phyloP scores from a whole-genome alignment of 2,888 invertebrate genomes.

The Acronicta leporina region DNA sequence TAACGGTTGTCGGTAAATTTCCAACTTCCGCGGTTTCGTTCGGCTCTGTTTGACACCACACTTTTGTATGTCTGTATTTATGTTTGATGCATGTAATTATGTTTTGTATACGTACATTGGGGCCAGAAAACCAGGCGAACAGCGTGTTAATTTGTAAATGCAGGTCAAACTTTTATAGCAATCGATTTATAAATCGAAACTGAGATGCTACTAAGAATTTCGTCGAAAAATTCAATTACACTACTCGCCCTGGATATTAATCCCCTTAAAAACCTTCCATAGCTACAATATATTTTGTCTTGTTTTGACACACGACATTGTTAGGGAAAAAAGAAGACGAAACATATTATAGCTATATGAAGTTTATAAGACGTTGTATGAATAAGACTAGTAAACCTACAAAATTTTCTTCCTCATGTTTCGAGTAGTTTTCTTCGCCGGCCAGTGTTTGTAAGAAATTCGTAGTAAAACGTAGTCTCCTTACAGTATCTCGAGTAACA shows the following conservation, averaged over 20 bases:
- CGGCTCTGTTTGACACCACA: conserved; percentile 75
- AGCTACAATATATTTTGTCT: no score
- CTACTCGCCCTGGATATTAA: no score
- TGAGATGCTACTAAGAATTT: no score
- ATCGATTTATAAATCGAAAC: conserved; percentile 30
- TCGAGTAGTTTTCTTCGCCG: not conserved
- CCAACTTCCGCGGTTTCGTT: conserved; percentile 72
- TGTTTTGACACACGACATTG: no score
- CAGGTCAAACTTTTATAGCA: conserved; percentile 46
- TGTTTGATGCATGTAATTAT: conserved; percentile 55
- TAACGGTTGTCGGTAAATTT: conserved; percentile 59
- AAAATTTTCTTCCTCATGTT: no score
- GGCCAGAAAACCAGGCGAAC: conserved; percentile 40
- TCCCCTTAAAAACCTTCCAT: no score
- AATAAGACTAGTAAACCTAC: no score
- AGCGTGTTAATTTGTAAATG: conserved; percentile 45
- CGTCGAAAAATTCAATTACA: no score
- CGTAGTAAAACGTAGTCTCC: conserved; percentile 13
- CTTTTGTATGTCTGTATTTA: conserved; percentile 60
- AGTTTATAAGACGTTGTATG: no score
- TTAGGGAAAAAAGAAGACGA: no score
- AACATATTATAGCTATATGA: no score
- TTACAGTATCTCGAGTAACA: conserved; percentile 24
- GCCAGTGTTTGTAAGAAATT: not conserved
- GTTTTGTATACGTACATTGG: conserved; percentile 51